Base-by-base conservation (phyloP, 2,113 vertebrate genomes). In the Perca flavescens region DNA sequence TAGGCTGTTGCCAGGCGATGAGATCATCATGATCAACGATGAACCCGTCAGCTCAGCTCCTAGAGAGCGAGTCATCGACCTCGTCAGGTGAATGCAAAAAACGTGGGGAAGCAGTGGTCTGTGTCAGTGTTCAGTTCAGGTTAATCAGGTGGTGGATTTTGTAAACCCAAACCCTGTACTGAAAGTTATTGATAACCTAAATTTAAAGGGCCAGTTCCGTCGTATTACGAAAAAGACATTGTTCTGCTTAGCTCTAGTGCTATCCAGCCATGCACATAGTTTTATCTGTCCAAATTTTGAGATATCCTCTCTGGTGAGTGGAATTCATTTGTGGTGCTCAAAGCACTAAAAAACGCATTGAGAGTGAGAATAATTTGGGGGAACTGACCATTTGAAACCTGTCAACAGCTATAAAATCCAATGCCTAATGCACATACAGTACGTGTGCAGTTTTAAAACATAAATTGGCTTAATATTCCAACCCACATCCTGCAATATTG, bases 11-110 rank as follows among this genome's bases (percentile, higher is more conserved):
- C 97, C 97, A 1, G 97, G 98, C 76, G 98, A 99, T 91, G 97
- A 99, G 93, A 99, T 99, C 94, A 96, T 99, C 93, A 97, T 98
- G 97, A 99, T 99, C 92, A 98, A 99, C 65, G 96, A 99, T 72
- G 97, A 99, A 82, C 94, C 97, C 3, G 97, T 99, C 92, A 96
- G 97, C 66, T 96, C 96, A 14, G 97, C 97, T 87, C 97, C 97
- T 17, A 96, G 97, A 92, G 97, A 99, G 87, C 95, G 97, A 92
- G 98, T 99, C 96, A 99, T 99, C 69, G 98, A 99, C 94, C 96
- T 99, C 86, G 98, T 99, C 95, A 98, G 98, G 98, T 99, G 95
- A 65, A 81, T 16, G 8, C 75, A 61, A 17, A 52, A 16, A 47
- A 11, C 4, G 25, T 11, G 1, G 25, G 15, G 52, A 52, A 12